Percentiles rank a stretch among this genome's conserved stretches.
Evolutionary conservation across 2,797 vertebrate species (phyloP).

Genomic region (Lutjanus campechanus): DNA sequence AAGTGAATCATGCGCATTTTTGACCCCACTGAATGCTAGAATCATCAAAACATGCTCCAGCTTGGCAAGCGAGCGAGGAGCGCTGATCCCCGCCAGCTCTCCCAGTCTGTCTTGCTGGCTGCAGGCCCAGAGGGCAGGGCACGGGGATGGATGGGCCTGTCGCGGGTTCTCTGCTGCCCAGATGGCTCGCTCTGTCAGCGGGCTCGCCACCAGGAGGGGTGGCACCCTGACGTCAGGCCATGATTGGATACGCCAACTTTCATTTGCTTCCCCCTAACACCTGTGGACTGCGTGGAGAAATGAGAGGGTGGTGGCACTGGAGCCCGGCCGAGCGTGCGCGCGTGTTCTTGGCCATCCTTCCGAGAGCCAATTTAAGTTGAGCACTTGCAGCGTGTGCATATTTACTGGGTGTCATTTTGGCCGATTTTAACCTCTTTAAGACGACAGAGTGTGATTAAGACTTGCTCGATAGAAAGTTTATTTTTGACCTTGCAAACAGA

Average conservation of each 20-base stretch:
- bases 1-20: constrained; percentile 43
- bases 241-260: constrained; percentile 60
- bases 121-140: constrained; percentile 70
- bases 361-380: not conserved
- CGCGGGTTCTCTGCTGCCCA: constrained; percentile 67
- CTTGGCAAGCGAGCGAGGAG: constrained; percentile 51
- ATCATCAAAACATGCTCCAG: constrained; percentile 65
- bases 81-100: constrained; percentile 58
- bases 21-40: constrained; percentile 61
- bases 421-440: not conserved
- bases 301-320: constrained; percentile 41
- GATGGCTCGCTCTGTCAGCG: constrained; percentile 74
- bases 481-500: not conserved
- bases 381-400: not conserved
- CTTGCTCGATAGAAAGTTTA: not conserved
- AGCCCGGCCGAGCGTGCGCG: constrained; percentile 15
- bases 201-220: constrained; percentile 68
- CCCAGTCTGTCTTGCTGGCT: constrained; percentile 72
- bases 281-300: constrained; percentile 68
- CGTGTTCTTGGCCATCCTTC: constrained; percentile 19
- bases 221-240: constrained; percentile 71
- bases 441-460: too few species aligned
- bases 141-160: constrained; percentile 68
- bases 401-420: not conserved
- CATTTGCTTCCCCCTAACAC: constrained; percentile 69